Evolutionary conservation across 2,113 vertebrate species (phyloP), one percentile per base, ranked within the genome.

Genomic region (Seriola aureovittata): DNA sequence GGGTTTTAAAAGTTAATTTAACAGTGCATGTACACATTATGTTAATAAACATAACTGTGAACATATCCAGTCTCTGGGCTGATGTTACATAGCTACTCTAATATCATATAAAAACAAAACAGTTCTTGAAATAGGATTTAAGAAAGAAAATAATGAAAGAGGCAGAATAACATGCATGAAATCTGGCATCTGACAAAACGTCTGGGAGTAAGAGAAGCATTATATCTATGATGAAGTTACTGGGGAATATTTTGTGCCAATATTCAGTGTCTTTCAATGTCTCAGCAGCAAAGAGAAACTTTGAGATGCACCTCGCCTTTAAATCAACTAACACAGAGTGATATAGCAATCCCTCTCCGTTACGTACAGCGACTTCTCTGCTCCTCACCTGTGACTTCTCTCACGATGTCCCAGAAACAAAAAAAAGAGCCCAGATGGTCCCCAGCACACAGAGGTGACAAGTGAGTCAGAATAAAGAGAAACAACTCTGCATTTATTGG

Each of bases 401-500:
- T 54, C 44, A 32, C 29, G 10, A 17, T 21, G 14, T 80, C 40
- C 36, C 66, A 44, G 9, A 73, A 71, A 82, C 64, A 71, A 82
- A 75, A 75, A 57, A 36, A 0, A 13, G 81, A 65, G 32, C n/a
- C 54, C 34, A 34, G 25, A 54, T 5, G 19, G 58, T 62, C 34
- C 8, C n/a, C 48, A 1, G 48, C 57, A 55, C 55, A 52, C 55
- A 2, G 36, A 78, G 17, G n/a, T 75, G 34, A 71, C 57, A 29
- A 36, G 46, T 4, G 32, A 58, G 57, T 44, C 71, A 74, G 72
- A 69, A 52, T 16, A 59, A 40, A 40, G 65, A 75, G 65, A 32
- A 69, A 71, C 60, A 48, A 25, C 50, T 75, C 76, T 32, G 7
- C 68, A 1, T 77, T 87, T 84, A 85, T 83, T 81, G 84, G 71